Percentiles rank a stretch among this genome's conserved stretches.
phyloP scores from a whole-genome alignment of 2,113 vertebrate species.

The Erythrolamprus reginae region DNA sequence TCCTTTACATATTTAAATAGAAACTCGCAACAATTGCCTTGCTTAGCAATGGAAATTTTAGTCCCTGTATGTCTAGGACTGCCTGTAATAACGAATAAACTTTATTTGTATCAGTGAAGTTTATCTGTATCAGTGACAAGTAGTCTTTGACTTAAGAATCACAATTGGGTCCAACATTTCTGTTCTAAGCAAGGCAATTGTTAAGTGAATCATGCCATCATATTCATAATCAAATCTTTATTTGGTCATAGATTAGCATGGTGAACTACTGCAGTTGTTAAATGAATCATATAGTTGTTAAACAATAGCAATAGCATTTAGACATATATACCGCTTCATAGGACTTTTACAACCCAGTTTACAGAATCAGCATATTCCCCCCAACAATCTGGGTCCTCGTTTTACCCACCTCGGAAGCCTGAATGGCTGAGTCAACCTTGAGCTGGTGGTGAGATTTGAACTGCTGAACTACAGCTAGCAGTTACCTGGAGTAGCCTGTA shows the following conservation, averaged over 20 bases:
- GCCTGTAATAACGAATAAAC: background rate
- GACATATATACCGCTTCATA: too few species aligned
- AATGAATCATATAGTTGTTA: background rate
- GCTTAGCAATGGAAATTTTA: background rate
- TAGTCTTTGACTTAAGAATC: background rate
- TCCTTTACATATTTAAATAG: background rate
- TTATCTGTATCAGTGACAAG: background rate
- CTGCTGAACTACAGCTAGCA: too few species aligned
- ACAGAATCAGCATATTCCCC: too few species aligned
- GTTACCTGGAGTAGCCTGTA: too few species aligned
- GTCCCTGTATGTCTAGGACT: background rate
- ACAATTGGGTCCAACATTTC: background rate
- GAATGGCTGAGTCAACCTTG: too few species aligned
- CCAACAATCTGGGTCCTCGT: too few species aligned
- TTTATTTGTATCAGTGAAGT: background rate
- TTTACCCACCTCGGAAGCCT: too few species aligned
- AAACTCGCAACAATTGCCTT: background rate
- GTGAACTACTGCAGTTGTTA: background rate
- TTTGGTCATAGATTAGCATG: background rate
- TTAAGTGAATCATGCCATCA: background rate
- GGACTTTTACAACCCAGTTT: too few species aligned
- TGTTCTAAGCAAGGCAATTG: background rate
- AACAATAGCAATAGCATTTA: too few species aligned
- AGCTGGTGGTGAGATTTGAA: too few species aligned
- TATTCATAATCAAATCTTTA: background rate